Evolutionary conservation across 1,140 invertebrate genomes (phyloP), one percentile per base, ranked within the genome.

Genomic region (Lepidurus couesii): DNA sequence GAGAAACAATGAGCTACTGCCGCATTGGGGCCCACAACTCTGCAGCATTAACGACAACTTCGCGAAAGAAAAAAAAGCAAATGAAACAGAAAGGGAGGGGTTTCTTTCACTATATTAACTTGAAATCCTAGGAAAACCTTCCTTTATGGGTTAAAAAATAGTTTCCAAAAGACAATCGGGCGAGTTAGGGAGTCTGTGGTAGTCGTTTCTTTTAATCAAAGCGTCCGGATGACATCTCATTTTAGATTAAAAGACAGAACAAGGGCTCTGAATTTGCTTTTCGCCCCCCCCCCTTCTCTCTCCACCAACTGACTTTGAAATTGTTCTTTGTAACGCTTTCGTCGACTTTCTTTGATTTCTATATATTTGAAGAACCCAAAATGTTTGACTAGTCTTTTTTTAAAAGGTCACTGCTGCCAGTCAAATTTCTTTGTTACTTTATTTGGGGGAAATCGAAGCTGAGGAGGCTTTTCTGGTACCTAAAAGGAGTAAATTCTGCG

Each of bases 1-100:
- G 53, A 65, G 53, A 65, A 65, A 65, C 53, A 65, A 65, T 65
- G 53, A 65, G 21, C 53, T 65, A 65, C 53, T 65, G 53, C 53
- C 53, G 53, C n/a, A 65, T 21, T 65, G 53, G 53, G 53, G n/a
- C 53, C 53, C 53, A 65, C 53, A 65, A 65, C 53, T 65, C 53
- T 16, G 34, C 34, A 34, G 4, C 34, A 34, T 34, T 65, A 21
- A 65, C 8, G 53, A n/a, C 53, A 65, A 21, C 21, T 65, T 13
- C 53, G 16, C 13, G 4, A 16, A 16, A 65, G 21, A 3, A 7
- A 65, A 21, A 65, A 65, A n/a, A n/a, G n/a, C 53, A 7, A 21
- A 65, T 21, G 45, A 65, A 65, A 65, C 4, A 13, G 21, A 65
- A 65, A 65, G 53, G 16, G 21, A 65, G 5, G n/a, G 16, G 5